Conservation (phyloP, 2,888 invertebrate species). For the Oithona nana region DNA sequence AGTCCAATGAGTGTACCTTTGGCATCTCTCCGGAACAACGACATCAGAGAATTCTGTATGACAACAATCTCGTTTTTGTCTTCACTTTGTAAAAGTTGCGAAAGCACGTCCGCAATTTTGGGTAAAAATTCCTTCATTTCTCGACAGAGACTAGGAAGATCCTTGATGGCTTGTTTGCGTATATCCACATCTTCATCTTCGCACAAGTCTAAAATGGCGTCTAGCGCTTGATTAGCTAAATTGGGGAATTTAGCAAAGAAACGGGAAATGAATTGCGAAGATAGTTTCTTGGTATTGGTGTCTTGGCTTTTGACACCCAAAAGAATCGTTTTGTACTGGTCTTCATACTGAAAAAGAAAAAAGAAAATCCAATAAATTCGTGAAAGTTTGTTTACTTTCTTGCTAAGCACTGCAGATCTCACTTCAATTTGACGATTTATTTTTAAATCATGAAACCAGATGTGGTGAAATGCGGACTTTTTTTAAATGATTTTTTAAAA, state of each 20-base stretch:
- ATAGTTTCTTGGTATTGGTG: constrained; percentile 71
- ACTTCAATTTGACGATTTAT: too few relatives aligned
- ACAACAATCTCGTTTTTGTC: constrained; percentile 63
- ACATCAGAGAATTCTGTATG: constrained; percentile 59
- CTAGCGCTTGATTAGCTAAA: constrained; percentile 64
- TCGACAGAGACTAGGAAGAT: constrained; percentile 61
- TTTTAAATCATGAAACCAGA: too few relatives aligned
- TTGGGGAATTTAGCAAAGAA: constrained; percentile 82
- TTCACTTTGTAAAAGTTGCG: constrained; percentile 70
- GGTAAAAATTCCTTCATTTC: constrained; percentile 55
- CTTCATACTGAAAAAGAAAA: constrained; percentile 52
- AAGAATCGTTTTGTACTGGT: constrained; percentile 66
- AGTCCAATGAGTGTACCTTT: constrained; percentile 46
- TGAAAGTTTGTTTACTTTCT: background rate
- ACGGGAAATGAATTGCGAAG: constrained; percentile 83
- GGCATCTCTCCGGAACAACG: constrained; percentile 52
- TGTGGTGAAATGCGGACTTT: too few relatives aligned
- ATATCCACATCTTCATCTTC: constrained; percentile 89
- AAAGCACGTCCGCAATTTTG: constrained; percentile 69
- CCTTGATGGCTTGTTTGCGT: constrained; percentile 76
- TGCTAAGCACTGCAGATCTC: background rate
- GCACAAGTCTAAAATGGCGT: constrained; percentile 79
- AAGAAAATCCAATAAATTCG: too few relatives aligned
- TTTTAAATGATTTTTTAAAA: too few relatives aligned
- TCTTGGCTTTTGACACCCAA: constrained; percentile 72